phyloP scores from a whole-genome alignment of 1,140 invertebrate genomes.

The Drosophila azteca region DNA sequence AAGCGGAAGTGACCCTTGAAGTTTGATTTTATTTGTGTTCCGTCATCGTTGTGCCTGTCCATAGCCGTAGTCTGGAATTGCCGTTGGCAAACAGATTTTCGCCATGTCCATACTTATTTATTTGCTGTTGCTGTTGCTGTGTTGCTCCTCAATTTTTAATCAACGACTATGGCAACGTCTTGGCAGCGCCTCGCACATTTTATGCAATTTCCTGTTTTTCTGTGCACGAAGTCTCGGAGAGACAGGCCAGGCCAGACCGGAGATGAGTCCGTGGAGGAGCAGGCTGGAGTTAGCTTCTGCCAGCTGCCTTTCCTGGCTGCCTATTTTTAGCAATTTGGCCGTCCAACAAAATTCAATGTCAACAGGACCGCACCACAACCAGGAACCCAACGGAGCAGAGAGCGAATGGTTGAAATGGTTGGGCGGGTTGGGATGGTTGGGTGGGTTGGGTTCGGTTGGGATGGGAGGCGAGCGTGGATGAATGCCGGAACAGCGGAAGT shows the following conservation, averaged over 20 bases:
- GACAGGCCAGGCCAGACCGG: conserved; percentile 31
- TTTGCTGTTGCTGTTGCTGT: conserved; percentile 52
- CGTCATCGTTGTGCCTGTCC: conserved; percentile 32
- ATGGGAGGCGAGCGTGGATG: conserved; percentile 16
- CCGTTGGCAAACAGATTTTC: conserved; percentile 59
- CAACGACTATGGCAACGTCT: conserved; percentile 70
- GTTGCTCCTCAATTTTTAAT: conserved; percentile 74
- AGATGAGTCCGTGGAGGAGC: conserved; percentile 6
- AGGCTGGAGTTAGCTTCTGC: too few relatives aligned
- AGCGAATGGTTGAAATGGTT: conserved; percentile 36
- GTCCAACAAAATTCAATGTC: conserved; percentile 73
- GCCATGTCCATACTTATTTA: conserved; percentile 58
- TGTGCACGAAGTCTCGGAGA: conserved; percentile 53
- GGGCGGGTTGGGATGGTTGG: too few relatives aligned
- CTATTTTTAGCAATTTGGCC: conserved; percentile 68
- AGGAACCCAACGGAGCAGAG: conserved; percentile 19
- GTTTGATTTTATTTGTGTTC: conserved; percentile 77
- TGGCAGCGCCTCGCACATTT: conserved; percentile 69
- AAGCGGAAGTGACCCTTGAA: conserved; percentile 80
- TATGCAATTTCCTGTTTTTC: conserved; percentile 81
- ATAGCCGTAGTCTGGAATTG: conserved; percentile 20
- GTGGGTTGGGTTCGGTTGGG: neutral
- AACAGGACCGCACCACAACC: conserved; percentile 48
- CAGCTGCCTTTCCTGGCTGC: conserved; percentile 36
- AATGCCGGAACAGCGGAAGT: conserved; percentile 34